Evolutionary conservation across 2,113 vertebrate species (phyloP), one percentile per base, ranked within the genome.

Genomic region (Vanacampus margaritifer): DNA sequence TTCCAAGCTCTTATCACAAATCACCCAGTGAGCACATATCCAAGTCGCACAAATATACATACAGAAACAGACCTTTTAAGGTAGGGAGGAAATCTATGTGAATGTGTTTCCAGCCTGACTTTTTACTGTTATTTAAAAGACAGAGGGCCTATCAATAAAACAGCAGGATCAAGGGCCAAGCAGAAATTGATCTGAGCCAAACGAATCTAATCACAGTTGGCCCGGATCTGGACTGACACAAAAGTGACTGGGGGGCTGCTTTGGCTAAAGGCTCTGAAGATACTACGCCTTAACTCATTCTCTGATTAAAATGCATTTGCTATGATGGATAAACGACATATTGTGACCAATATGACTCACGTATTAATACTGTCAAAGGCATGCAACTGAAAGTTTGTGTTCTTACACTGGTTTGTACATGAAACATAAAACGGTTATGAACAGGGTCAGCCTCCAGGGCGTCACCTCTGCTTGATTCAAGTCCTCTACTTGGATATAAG

Each of bases 101-200:
- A 36, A 58, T 45, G 17, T 23, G 73, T 57, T 71, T 67, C 53
- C 37, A 60, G 64, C 36, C 54, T 65, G 39, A 61, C 37, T 45
- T 23, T 73, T 71, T 51, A 21, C 39, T 67, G 64, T 46, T 57
- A 58, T 45, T 75, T 43, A 63, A 61, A 71, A 71, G 64, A 61
- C 69, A 71, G 46, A 56, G 26, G 41, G 63, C 72, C 73, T 73
- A 79, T 83, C 81, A 72, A 70, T 54, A 68, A 71, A 81, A 37
- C 50, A 71, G 19, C 53, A 46, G 59, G 76, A 84, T 76, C 68
- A 79, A 54, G 2, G 66, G 70, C 73, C 66, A 72, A 71, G 68
- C 68, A 64, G 45, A 56, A 81, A 81, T 78, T 80, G 76, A 81
- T 83, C 72, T 26, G 32, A 64, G 63, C 78, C 56, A 79, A 79